Conservation (phyloP, 2,797 vertebrate species). For the Podarcis lilfordi region DNA sequence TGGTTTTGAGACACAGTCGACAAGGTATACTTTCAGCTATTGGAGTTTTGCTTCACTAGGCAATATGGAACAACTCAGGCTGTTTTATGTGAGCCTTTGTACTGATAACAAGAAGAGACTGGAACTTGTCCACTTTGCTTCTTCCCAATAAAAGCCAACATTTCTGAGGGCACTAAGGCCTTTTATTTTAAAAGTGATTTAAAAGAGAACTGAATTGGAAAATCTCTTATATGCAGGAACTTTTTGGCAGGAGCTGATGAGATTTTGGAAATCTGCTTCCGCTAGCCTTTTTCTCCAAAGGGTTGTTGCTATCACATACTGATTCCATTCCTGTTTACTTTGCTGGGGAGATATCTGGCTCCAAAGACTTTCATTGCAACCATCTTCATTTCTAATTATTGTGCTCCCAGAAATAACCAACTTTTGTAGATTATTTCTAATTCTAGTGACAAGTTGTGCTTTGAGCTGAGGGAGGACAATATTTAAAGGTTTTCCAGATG, state of each 20-base stretch:
- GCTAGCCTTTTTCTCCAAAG: neutral
- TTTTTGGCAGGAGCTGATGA: slow-evolving; percentile 5
- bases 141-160: neutral
- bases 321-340: slow-evolving; percentile 1
- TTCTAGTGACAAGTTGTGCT: neutral
- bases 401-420: neutral
- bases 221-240: neutral
- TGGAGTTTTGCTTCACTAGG: neutral
- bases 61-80: neutral
- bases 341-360: neutral
- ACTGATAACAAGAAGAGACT: neutral
- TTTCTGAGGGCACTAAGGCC: neutral
- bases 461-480: neutral
- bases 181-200: neutral
- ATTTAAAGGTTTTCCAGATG: neutral
- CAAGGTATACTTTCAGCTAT: neutral
- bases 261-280: slow-evolving; percentile 13
- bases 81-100: neutral
- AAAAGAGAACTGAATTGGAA: slow-evolving; percentile 11
- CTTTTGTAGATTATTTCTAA: neutral
- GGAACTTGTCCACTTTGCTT: neutral
- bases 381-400: neutral
- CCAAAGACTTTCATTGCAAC: neutral
- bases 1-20: neutral
- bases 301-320: neutral